phyloP scores from a whole-genome alignment of 1,140 invertebrate species.

The Drosophila mayri region DNA sequence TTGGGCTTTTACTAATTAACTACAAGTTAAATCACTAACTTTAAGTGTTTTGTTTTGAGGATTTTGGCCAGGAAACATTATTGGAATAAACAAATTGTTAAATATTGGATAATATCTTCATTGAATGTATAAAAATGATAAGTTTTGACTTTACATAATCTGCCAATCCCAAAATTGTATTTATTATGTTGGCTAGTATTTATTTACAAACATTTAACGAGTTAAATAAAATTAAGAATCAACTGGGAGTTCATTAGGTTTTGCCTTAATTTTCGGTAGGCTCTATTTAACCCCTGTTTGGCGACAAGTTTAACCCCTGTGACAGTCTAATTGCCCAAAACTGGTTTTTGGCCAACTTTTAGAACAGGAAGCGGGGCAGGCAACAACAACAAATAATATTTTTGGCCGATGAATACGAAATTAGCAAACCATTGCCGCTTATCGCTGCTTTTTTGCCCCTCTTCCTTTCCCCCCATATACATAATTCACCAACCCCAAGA shows the following conservation, averaged over 20 bases:
- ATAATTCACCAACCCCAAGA: background rate
- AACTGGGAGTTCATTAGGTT: too few relatives aligned
- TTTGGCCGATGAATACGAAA: slow-evolving; percentile 37
- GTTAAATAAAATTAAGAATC: background rate
- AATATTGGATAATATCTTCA: background rate
- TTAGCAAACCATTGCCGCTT: slow-evolving; percentile 19
- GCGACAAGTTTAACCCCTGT: too few relatives aligned
- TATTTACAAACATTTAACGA: background rate
- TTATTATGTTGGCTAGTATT: background rate
- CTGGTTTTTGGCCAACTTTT: slow-evolving; percentile 34
- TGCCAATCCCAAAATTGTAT: background rate
- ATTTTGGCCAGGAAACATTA: background rate
- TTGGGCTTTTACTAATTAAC: too few relatives aligned
- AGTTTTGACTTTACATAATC: too few relatives aligned
- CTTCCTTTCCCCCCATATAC: background rate
- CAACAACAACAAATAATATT: background rate
- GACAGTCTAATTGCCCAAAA: too few relatives aligned
- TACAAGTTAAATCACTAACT: background rate
- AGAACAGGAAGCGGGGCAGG: slow-evolving; percentile 40
- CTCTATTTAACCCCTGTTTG: background rate
- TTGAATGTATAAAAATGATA: background rate
- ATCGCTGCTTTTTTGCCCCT: background rate
- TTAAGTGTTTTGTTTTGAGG: background rate
- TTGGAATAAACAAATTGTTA: background rate
- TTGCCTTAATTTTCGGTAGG: too few relatives aligned